Conservation (phyloP, 2,888 invertebrate genomes). For the Dione juno region DNA sequence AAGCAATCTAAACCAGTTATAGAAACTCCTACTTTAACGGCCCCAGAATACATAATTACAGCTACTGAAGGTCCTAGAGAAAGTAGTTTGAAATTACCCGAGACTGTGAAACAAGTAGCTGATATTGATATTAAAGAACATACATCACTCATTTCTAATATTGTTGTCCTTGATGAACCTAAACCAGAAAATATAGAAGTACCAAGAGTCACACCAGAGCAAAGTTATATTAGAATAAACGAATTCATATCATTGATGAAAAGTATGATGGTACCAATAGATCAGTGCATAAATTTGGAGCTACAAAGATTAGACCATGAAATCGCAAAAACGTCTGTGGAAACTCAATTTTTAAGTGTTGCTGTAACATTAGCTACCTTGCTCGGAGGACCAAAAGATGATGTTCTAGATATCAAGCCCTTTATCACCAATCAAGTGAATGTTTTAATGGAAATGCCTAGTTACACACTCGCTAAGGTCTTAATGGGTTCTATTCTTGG, state of each 20-base stretch:
- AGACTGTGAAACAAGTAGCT: constrained; percentile 15
- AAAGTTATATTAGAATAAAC: constrained; percentile 33
- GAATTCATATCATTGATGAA: constrained; percentile 36
- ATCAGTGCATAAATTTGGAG: constrained; percentile 39
- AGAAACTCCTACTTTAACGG: neutral
- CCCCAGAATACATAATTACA: neutral
- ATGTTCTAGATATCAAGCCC: neutral
- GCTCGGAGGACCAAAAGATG: constrained; percentile 18
- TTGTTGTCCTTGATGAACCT: constrained; percentile 6
- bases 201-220: neutral
- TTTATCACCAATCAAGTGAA: neutral
- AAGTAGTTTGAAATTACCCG: constrained; percentile 1
- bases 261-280: constrained; percentile 38
- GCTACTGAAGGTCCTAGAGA: constrained; percentile 1
- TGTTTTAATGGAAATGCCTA: constrained; percentile 13
- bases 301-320: constrained; percentile 33
- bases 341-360: constrained; percentile 18
- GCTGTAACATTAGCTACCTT: neutral
- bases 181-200: neutral
- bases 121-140: constrained; percentile 25
- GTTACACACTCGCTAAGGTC: constrained; percentile 3
- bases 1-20: neutral
- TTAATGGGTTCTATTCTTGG: neutral
- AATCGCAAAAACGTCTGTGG: constrained; percentile 18
- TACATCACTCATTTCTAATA: constrained; percentile 14